phyloP scores from a whole-genome alignment of 1,140 invertebrate species.

The silkworm (Bombyx mori) region DNA sequence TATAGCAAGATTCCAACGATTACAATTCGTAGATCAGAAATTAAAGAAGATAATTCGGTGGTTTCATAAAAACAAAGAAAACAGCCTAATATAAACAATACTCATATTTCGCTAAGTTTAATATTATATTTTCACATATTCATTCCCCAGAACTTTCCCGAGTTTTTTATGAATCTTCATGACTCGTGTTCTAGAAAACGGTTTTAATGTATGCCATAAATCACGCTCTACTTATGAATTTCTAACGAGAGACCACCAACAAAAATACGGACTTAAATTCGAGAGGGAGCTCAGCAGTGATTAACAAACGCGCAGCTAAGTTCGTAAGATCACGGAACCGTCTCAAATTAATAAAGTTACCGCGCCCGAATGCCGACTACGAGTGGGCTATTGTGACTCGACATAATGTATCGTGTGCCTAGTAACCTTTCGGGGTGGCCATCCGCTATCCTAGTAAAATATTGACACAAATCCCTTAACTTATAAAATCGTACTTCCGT shows the following conservation, averaged over 20 bases:
- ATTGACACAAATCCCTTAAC: conserved; percentile 70
- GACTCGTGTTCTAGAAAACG: conserved; percentile 2
- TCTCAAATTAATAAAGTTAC: conserved; percentile 55
- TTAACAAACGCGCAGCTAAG: conserved; percentile 11
- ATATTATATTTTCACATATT: no score
- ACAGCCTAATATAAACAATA: no score
- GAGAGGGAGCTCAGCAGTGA: conserved; percentile 33
- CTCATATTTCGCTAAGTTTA: no score
- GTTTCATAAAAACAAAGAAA: no score
- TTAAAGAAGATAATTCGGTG: no score
- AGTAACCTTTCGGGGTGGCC: conserved; percentile 14
- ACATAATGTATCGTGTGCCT: conserved; percentile 14
- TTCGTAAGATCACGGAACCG: no score
- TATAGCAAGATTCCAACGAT: no score
- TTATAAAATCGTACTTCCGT: conserved; percentile 67
- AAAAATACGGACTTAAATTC: conserved; percentile 50
- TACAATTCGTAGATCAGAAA: no score
- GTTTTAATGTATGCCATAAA: conserved; percentile 61
- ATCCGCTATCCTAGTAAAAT: conserved; percentile 65
- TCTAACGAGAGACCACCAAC: conserved; percentile 35
- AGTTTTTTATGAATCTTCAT: no score
- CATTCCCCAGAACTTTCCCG: no score
- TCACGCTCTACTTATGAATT: conserved; percentile 52
- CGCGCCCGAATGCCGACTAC: conserved; percentile 7
- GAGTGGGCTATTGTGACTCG: conserved; percentile 2